A percentile compares a stretch with the other conserved stretches of the same genome.
These are phyloP conservation scores for Ischnura elegans DNA, from an alignment of 2,888 invertebrate species.

Conservation along the genomic window DNA sequence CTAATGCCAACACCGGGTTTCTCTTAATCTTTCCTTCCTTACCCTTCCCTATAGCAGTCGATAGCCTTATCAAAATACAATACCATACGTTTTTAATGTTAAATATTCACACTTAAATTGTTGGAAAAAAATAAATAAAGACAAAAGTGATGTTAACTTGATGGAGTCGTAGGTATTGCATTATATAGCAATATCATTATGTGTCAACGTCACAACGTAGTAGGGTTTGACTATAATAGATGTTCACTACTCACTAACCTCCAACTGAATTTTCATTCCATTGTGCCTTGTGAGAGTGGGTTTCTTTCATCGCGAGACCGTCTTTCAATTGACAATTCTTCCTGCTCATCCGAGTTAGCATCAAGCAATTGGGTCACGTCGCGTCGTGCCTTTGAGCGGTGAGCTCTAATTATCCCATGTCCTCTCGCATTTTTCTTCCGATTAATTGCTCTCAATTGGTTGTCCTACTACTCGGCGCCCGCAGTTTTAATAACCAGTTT, in stretches of 20 bases:
- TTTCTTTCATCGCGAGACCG: not conserved
- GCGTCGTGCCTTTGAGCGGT: not conserved
- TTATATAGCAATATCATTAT: too few species aligned
- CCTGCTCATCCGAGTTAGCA: not conserved
- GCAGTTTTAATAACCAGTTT: not conserved
- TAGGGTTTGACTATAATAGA: too few species aligned
- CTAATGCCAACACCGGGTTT: too few species aligned
- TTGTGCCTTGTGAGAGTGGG: not conserved
- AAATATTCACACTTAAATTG: too few species aligned
- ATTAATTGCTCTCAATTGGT: not conserved
- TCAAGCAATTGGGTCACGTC: not conserved
- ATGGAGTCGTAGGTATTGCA: too few species aligned
- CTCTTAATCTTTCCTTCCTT: too few species aligned
- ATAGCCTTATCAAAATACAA: too few species aligned
- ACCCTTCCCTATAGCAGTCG: too few species aligned
- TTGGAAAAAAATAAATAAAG: too few species aligned
- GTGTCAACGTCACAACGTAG: too few species aligned
- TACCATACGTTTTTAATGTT: too few species aligned
- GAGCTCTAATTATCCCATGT: not conserved
- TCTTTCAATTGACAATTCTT: not conserved
- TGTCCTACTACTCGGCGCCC: not conserved
- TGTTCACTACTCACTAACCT: not conserved
- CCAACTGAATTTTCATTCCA: not conserved
- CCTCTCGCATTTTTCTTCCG: not conserved
- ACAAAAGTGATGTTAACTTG: too few species aligned